Evolutionary conservation across 2,888 invertebrate genomes (phyloP).

Genomic region (Hecatera dysodea): DNA sequence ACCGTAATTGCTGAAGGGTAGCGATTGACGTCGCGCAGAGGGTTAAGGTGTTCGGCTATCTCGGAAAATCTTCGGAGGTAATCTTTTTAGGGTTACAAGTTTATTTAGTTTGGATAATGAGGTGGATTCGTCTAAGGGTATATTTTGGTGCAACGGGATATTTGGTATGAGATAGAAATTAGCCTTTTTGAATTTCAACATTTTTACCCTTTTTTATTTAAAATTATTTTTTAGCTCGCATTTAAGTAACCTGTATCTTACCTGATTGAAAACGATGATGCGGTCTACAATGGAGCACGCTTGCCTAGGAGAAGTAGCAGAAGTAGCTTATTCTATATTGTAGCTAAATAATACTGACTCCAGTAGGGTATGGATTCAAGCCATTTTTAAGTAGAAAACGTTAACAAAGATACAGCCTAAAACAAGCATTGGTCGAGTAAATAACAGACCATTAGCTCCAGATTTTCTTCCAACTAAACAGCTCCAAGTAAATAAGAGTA

Average conservation of each 20-base stretch:
- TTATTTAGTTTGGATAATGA: conserved; percentile 49
- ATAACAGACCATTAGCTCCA: not conserved
- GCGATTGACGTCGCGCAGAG: conserved; percentile 67
- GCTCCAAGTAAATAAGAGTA: not conserved
- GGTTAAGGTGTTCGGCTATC: conserved; percentile 64
- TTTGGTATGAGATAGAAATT: not conserved
- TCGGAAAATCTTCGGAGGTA: conserved; percentile 59
- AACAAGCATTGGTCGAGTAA: not conserved
- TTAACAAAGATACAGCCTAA: no score
- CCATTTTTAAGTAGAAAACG: no score
- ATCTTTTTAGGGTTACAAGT: conserved; percentile 61
- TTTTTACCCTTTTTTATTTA: no score
- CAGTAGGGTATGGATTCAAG: no score
- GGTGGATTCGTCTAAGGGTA: not conserved
- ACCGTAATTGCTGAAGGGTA: conserved; percentile 82
- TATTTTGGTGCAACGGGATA: not conserved
- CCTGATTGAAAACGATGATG: no score
- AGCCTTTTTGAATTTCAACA: not conserved
- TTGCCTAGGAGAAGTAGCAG: no score
- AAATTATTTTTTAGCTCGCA: no score
- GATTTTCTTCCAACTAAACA: not conserved
- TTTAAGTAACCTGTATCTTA: no score
- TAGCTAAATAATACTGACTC: no score
- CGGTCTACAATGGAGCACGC: no score
- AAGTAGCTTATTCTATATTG: no score